These are phyloP conservation scores for Doris montereyensis DNA, from an alignment of 2,888 invertebrate species.

Conservation along the genomic window DNA sequence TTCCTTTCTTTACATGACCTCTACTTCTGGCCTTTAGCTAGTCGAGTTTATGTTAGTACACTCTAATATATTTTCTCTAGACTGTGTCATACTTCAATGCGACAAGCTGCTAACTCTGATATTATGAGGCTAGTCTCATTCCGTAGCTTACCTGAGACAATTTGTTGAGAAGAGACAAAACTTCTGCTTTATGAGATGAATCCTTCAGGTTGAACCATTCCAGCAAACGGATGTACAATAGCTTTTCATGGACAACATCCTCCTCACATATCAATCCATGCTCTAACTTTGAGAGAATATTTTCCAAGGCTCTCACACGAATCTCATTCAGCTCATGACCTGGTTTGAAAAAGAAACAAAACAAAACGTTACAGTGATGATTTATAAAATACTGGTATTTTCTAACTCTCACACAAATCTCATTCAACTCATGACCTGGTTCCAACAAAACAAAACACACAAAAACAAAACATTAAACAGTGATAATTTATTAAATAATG, in stretches of 20 bases:
- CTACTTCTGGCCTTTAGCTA: too few species aligned
- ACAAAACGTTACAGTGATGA: too few species aligned
- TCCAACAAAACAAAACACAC: too few species aligned
- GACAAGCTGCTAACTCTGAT: background rate
- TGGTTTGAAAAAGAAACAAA: too few species aligned
- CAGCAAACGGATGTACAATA: constrained; percentile 68
- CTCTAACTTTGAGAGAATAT: constrained; percentile 69
- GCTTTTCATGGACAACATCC: constrained; percentile 70
- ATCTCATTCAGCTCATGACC: constrained; percentile 71
- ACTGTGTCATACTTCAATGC: background rate
- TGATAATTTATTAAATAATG: too few species aligned
- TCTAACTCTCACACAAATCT: too few species aligned
- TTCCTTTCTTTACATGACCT: too few species aligned
- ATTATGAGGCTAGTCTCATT: too few species aligned
- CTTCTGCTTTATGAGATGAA: constrained; percentile 60
- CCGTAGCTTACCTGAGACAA: constrained; percentile 65
- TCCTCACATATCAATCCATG: constrained; percentile 68
- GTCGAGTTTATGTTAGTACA: background rate
- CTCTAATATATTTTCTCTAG: background rate
- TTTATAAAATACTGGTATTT: too few species aligned
- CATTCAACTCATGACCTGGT: too few species aligned
- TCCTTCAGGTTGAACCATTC: constrained; percentile 72
- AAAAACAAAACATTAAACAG: too few species aligned
- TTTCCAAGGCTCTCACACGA: constrained; percentile 68
- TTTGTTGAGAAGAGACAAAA: constrained; percentile 60